These are phyloP conservation scores for Microctenopoma stevenorrisi DNA, from an alignment of 2,797 vertebrate genomes.

Conservation along the genomic window DNA sequence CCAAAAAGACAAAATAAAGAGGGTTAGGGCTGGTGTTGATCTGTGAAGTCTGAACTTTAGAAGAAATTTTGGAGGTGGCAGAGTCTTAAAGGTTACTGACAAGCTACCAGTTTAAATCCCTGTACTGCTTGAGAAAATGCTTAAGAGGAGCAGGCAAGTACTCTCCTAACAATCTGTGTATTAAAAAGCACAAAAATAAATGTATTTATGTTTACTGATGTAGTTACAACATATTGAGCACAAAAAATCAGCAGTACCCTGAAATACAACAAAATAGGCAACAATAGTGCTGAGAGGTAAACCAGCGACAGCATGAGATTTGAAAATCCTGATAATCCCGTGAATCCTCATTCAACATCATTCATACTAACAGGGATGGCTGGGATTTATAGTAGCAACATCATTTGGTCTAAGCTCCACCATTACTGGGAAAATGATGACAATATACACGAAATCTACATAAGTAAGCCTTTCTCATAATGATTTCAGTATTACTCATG, in stretches of 20 bases:
- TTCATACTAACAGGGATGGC: background rate
- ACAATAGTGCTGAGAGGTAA: background rate
- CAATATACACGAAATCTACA: background rate
- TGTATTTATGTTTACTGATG: background rate
- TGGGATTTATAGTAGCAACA: background rate
- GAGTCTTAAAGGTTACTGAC: background rate
- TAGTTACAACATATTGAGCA: background rate
- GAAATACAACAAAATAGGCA: background rate
- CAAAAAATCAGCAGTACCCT: background rate
- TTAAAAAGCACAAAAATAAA: background rate
- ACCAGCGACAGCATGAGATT: background rate
- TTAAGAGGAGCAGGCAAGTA: background rate
- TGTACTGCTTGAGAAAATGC: background rate
- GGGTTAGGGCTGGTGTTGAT: background rate
- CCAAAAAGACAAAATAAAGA: background rate
- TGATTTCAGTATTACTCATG: slow-evolving; percentile 28
- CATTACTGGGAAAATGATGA: background rate
- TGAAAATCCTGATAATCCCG: background rate
- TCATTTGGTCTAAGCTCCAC: background rate
- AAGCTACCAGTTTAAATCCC: background rate
- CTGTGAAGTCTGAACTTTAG: background rate
- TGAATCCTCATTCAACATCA: background rate
- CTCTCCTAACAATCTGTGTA: background rate
- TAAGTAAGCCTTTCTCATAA: slow-evolving; percentile 9
- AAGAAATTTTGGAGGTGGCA: background rate